Percentiles rank a stretch among this genome's conserved stretches.
phyloP scores from a whole-genome alignment of 2,113 vertebrate genomes.

The Columba janthina region DNA sequence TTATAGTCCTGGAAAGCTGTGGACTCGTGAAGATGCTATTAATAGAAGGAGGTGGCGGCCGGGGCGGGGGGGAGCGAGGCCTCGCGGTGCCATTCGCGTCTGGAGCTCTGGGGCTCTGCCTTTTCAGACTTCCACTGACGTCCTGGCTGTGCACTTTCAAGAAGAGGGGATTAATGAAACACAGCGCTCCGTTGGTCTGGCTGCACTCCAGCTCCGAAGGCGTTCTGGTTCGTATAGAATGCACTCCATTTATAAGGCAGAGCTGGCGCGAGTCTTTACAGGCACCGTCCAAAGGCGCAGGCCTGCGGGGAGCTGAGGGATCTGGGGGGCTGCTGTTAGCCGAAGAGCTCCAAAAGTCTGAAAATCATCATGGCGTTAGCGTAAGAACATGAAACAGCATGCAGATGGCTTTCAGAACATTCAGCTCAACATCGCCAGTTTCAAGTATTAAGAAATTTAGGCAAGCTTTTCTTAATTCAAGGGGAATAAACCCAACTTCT shows the following conservation, averaged over 20 bases:
- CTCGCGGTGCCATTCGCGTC: slow-evolving; percentile 71
- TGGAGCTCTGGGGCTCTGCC: slow-evolving; percentile 56
- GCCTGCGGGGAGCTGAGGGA: slow-evolving; percentile 72
- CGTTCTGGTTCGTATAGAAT: slow-evolving; percentile 80
- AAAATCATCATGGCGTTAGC: slow-evolving; percentile 74
- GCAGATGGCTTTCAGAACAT: slow-evolving; percentile 18
- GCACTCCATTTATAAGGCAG: slow-evolving; percentile 84
- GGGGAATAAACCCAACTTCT: background rate
- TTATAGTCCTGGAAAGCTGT: slow-evolving; percentile 73
- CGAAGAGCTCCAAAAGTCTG: slow-evolving; percentile 92
- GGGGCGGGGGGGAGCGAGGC: slow-evolving; percentile 78
- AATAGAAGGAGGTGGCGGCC: slow-evolving; percentile 83
- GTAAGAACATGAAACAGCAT: slow-evolving; percentile 71
- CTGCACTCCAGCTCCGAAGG: slow-evolving; percentile 81
- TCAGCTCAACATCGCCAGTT: background rate
- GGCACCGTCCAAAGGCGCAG: slow-evolving; percentile 71
- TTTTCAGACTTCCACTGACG: slow-evolving; percentile 67
- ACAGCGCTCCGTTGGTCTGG: slow-evolving; percentile 86
- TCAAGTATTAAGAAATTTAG: background rate
- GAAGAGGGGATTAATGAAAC: slow-evolving; percentile 93
- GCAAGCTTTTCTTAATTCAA: background rate
- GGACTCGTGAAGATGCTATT: slow-evolving; percentile 75
- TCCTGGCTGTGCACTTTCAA: slow-evolving; percentile 87
- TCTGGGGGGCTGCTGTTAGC: slow-evolving; percentile 77
- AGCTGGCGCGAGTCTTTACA: slow-evolving; percentile 74